Percentiles rank a stretch among this genome's conserved stretches.
phyloP scores from a whole-genome alignment of 2,797 vertebrate species.

The Cetoscarus ocellatus region DNA sequence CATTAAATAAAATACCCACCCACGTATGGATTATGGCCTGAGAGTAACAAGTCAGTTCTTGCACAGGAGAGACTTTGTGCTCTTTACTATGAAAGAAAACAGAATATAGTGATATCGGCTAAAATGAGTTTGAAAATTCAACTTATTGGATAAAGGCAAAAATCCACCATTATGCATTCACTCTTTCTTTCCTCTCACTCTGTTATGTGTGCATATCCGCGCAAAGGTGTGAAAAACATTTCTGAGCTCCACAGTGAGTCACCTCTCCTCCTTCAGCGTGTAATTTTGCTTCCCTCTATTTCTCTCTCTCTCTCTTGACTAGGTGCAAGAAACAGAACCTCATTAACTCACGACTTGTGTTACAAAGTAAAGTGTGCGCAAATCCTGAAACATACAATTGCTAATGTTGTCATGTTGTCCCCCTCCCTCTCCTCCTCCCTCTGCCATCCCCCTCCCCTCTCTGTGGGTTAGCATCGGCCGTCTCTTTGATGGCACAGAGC shows the following conservation, averaged over 20 bases:
- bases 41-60: no score
- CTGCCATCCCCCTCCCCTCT: slow-evolving; percentile 49
- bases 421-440: slow-evolving; percentile 10
- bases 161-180: neutral
- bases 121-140: no score
- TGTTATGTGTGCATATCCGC: slow-evolving; percentile 19
- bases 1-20: no score
- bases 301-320: neutral
- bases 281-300: neutral
- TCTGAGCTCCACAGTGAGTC: slow-evolving; percentile 41
- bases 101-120: no score
- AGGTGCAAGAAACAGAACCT: neutral
- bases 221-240: slow-evolving; percentile 52
- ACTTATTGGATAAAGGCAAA: no score
- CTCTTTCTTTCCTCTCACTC: slow-evolving; percentile 8
- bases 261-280: slow-evolving; percentile 15
- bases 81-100: no score
- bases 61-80: no score
- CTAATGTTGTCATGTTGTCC: slow-evolving; percentile 43
- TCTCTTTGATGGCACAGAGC: slow-evolving; percentile 98
- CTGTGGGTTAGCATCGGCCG: slow-evolving; percentile 90
- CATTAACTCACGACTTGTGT: neutral
- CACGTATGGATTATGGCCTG: no score
- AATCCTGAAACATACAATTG: slow-evolving; percentile 11
- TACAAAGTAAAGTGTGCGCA: slow-evolving; percentile 2